Evolutionary conservation across 2,113 vertebrate genomes (phyloP).

Genomic region (Loxodonta africana): DNA sequence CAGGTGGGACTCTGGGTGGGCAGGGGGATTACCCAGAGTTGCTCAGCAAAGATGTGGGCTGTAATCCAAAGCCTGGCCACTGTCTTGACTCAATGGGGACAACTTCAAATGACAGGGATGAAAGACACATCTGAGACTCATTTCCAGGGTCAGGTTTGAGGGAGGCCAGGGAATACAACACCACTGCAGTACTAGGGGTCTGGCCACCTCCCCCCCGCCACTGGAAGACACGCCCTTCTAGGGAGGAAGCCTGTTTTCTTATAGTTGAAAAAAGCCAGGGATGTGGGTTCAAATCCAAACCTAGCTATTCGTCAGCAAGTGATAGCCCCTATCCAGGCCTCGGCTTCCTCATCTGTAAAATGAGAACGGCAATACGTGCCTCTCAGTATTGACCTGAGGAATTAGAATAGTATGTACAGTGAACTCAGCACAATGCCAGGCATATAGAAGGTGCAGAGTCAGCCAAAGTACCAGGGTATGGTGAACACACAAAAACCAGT

Average conservation of each 20-base stretch:
- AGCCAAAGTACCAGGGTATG: not conserved
- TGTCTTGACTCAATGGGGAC: not conserved
- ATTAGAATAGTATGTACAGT: too few species aligned
- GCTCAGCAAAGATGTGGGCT: not conserved
- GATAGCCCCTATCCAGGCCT: not conserved
- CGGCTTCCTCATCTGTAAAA: not conserved
- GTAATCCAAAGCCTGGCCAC: not conserved
- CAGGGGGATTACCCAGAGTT: not conserved
- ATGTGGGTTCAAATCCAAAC: not conserved
- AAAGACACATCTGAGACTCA: not conserved
- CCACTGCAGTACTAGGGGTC: too few species aligned
- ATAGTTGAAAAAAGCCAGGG: not conserved
- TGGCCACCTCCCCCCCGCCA: too few species aligned
- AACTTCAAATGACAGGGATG: not conserved
- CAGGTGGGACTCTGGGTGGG: too few species aligned
- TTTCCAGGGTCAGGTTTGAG: not conserved
- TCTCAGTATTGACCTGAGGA: too few species aligned
- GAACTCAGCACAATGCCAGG: not conserved
- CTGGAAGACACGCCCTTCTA: fast-evolving
- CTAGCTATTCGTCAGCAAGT: not conserved
- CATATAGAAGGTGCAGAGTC: not conserved
- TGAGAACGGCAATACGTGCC: not conserved
- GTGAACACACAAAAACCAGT: not conserved
- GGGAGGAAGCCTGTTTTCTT: not conserved
- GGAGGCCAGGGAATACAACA: not conserved